These are phyloP conservation scores for Magallana angulata DNA, from an alignment of 1,140 invertebrate genomes.

Conservation along the genomic window DNA sequence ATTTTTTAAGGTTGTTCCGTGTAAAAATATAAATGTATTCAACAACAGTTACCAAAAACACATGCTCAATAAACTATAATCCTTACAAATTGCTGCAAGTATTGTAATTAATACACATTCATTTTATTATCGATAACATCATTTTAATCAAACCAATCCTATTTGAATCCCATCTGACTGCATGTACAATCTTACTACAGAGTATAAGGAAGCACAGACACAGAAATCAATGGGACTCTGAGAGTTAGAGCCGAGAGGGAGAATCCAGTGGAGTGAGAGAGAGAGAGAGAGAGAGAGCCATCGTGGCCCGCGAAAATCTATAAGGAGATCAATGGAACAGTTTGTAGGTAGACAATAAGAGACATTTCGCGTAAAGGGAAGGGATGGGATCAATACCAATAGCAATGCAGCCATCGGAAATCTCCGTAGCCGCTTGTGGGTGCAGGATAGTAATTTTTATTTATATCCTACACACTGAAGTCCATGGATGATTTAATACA, in stretches of 20 bases:
- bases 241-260: neutral
- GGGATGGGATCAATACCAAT: neutral
- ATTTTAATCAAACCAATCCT: no score
- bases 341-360: neutral
- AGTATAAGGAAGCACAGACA: neutral
- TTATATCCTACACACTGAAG: neutral
- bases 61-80: no score
- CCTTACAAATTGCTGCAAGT: no score
- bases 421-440: neutral
- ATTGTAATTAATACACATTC: no score
- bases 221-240: neutral
- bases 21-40: no score
- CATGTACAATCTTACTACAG: no score
- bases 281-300: neutral
- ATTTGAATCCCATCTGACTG: no score
- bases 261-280: neutral
- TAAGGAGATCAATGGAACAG: neutral
- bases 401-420: neutral
- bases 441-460: neutral
- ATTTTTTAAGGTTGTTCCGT: no score
- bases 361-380: conserved; percentile 23
- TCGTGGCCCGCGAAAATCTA: conserved; percentile 16
- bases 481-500: neutral
- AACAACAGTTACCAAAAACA: no score
- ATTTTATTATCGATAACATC: no score